Conservation (phyloP, 30 jellyfish, hydroid and myxozoan genomes). For the Nemopilema nomurai region DNA sequence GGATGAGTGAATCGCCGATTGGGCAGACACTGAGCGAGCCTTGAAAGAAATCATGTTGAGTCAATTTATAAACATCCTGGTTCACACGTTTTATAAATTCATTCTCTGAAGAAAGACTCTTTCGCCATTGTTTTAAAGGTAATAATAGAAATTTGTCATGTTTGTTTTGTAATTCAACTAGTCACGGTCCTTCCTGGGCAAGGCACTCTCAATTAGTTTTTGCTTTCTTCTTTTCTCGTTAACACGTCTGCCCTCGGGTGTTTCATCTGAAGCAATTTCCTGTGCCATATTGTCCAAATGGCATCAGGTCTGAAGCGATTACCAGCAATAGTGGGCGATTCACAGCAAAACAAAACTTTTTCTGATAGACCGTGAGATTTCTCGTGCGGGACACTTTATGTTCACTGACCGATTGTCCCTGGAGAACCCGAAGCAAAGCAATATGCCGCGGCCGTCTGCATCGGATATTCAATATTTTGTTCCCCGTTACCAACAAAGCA, state of each 20-base stretch:
- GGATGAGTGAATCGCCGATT: not conserved
- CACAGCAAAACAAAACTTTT: not conserved
- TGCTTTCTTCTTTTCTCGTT: not conserved
- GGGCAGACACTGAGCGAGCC: too few species aligned
- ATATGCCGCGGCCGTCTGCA: not conserved
- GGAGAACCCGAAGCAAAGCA: not conserved
- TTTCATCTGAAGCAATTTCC: not conserved
- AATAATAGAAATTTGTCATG: not conserved
- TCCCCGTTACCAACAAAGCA: not conserved
- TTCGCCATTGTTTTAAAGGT: not conserved
- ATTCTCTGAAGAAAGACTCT: not conserved
- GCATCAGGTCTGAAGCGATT: not conserved
- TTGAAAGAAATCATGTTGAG: too few species aligned
- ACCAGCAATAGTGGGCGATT: not conserved
- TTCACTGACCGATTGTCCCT: not conserved
- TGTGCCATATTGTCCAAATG: not conserved
- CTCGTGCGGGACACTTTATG: not conserved
- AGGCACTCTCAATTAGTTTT: not conserved
- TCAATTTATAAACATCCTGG: not conserved
- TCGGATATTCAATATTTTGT: not conserved
- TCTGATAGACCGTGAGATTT: not conserved
- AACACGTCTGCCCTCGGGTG: not conserved
- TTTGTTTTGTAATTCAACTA: not conserved
- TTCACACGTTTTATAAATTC: not conserved
- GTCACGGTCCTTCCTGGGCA: not conserved